Evolutionary conservation across 2,113 vertebrate genomes (phyloP).

Genomic region (Centropus unirufus): DNA sequence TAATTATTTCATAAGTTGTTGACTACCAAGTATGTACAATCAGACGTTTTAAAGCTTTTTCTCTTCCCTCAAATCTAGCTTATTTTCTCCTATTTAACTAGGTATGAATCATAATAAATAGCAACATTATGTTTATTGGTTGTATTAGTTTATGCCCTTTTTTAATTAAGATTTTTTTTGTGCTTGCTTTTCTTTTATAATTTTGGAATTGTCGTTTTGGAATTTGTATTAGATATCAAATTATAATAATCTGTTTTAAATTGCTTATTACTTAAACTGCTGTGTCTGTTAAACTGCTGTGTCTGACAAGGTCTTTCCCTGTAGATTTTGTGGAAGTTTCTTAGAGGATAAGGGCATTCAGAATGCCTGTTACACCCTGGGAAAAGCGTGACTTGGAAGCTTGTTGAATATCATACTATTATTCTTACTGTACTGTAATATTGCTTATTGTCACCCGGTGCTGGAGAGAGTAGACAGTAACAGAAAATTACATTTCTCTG

Average conservation of each 20-base stretch:
- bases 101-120: not conserved
- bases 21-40: not conserved
- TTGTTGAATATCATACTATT: not conserved
- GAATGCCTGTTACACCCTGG: not conserved
- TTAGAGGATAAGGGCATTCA: not conserved
- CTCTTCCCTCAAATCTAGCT: not conserved
- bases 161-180: not conserved
- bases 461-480: not conserved
- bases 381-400: not conserved
- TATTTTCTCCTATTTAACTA: not conserved
- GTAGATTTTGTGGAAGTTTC: not conserved
- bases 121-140: not conserved
- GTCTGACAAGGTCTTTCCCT: not conserved
- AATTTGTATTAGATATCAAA: not conserved
- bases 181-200: not conserved
- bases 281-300: not conserved
- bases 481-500: not conserved
- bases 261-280: not conserved
- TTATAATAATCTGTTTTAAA: not conserved
- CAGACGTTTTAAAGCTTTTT: not conserved
- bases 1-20: not conserved
- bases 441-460: not conserved
- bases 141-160: not conserved
- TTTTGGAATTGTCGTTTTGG: not conserved
- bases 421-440: not conserved